phyloP scores from a whole-genome alignment of 2,797 vertebrate species.

The Mallotus villosus region DNA sequence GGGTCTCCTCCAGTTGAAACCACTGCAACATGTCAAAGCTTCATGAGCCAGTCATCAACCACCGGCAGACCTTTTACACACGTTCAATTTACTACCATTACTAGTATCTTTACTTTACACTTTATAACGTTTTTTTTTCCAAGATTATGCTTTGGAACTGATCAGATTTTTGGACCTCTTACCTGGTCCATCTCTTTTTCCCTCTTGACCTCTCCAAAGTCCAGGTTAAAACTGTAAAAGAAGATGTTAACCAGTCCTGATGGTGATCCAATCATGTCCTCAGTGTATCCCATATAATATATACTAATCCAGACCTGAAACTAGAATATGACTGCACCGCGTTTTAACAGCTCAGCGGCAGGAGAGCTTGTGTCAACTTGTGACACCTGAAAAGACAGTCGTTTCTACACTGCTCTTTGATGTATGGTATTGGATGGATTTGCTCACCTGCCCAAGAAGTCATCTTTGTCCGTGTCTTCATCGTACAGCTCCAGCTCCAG shows the following conservation, averaged over 20 bases:
- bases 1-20: conserved; percentile 80
- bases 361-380: too few relatives aligned
- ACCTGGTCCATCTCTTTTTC: conserved; percentile 87
- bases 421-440: neutral
- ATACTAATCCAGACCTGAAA: neutral
- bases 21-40: conserved; percentile 72
- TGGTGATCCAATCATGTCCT: too few relatives aligned
- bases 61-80: too few relatives aligned
- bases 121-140: too few relatives aligned
- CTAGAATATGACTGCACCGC: neutral
- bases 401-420: too few relatives aligned
- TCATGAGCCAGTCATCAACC: neutral
- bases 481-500: conserved; percentile 91
- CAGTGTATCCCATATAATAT: too few relatives aligned
- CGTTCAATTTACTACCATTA: too few relatives aligned
- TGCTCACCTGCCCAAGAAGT: conserved; percentile 87
- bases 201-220: conserved; percentile 85
- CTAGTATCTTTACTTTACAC: too few relatives aligned
- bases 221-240: conserved; percentile 79
- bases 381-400: too few relatives aligned
- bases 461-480: conserved; percentile 94
- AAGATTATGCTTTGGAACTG: too few relatives aligned
- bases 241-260: neutral
- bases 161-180: conserved; percentile 31
- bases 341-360: neutral